Evolutionary conservation across 2,113 vertebrate species (phyloP), one percentile per base, ranked within the genome.

Genomic region (Empidonax alnorum): DNA sequence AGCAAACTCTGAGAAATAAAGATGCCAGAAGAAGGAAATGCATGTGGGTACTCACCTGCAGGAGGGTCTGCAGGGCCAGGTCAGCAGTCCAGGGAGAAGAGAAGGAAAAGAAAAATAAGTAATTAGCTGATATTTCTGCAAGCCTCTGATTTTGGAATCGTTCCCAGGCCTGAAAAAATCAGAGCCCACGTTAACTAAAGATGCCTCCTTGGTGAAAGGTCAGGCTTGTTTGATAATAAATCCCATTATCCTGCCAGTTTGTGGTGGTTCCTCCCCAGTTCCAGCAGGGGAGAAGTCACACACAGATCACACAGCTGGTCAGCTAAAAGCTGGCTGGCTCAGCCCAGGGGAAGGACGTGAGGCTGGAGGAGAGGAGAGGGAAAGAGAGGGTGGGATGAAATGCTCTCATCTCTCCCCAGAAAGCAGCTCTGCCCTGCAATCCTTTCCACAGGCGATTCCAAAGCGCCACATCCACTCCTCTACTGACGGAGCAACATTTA

Each of bases 11-110:
- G 53, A 66, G 52, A 14, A 66, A 28, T 4, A 4, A 52, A 63
- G 58, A 15, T 63, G 49, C 7, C 65, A 76, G 25, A 33, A 47
- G 9, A 39, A 84, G 35, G 74, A 81, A 79, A 91, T 8, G 13
- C 3, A 22, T 3, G 31, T 12, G 35, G 67, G 74, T 77, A 95
- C 97, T 97, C 81, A 97, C 97, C 94, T 97, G 97, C 86, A 97
- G 63, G 21, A 97, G 95, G 11, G 97, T 97, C 97, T 97, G 94
- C 58, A 73, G 33, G 30, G 33, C 20, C 73, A 67, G 37, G 42
- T 42, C 80, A 82, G 84, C 37, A 27, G 59, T 5, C 14, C 91
- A 56, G 10, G 46, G 58, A 22, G 20, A 28, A 30, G 13, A 50
- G 13, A 33, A 53, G 14, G 18, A 66, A 83, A 69, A 66, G 14